Percentiles rank a stretch among this genome's conserved stretches.
Evolutionary conservation across 2,888 invertebrate species (phyloP).

Genomic region (Cephus runcator): DNA sequence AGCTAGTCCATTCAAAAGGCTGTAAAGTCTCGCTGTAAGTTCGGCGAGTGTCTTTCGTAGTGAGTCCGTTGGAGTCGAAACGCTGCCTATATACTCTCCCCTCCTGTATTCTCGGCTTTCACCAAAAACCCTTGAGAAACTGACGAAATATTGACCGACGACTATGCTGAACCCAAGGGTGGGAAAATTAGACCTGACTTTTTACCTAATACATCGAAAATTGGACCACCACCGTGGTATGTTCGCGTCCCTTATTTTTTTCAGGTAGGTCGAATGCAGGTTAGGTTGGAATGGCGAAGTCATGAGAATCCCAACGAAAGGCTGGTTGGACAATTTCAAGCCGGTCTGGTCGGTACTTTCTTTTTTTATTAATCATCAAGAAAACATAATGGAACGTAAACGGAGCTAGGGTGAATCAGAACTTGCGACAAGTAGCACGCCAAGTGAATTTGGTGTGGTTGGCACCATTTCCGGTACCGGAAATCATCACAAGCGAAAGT

Average conservation of each 20-base stretch:
- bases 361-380: slow-evolving; percentile 53
- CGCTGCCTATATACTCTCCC: slow-evolving; percentile 63
- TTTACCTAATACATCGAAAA: not conserved
- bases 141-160: not conserved
- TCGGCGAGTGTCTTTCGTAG: slow-evolving; percentile 54
- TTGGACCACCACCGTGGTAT: not conserved
- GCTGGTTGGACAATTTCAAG: not conserved
- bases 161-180: not conserved
- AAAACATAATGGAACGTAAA: slow-evolving; percentile 30
- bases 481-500: slow-evolving; percentile 26
- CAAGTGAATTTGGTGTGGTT: slow-evolving; percentile 20
- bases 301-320: not conserved
- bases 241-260: not conserved
- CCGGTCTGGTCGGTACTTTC: slow-evolving; percentile 37
- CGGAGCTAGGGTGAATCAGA: slow-evolving; percentile 51
- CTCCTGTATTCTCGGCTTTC: slow-evolving; percentile 57
- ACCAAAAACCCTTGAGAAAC: slow-evolving; percentile 50
- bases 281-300: not conserved
- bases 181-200: not conserved
- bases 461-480: slow-evolving; percentile 16
- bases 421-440: slow-evolving; percentile 14
- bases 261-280: not conserved
- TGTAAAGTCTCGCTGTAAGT: slow-evolving; percentile 25
- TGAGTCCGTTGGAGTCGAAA: slow-evolving; percentile 57
- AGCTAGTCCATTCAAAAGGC: not conserved